These are phyloP conservation scores for Chironomus riparius DNA, from an alignment of 2,888 invertebrate genomes.

Conservation along the genomic window DNA sequence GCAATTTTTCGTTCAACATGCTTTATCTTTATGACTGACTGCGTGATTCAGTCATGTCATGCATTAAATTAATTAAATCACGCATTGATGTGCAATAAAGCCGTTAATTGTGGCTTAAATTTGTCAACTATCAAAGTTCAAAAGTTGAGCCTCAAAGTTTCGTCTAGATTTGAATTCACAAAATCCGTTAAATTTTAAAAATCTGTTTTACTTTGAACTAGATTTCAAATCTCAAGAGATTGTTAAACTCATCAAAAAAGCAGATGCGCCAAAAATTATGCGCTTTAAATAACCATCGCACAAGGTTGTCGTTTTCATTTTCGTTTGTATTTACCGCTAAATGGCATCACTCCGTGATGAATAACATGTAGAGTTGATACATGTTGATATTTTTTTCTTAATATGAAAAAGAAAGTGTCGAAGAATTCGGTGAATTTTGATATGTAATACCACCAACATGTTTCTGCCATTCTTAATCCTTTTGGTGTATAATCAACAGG, in stretches of 20 bases:
- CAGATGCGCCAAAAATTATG: neutral
- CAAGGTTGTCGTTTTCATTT: neutral
- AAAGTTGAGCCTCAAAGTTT: too few species aligned
- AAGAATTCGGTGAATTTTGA: slow-evolving; percentile 95
- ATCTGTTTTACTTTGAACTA: too few species aligned
- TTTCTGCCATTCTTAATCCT: slow-evolving; percentile 77
- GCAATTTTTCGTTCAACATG: too few species aligned
- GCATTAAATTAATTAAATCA: too few species aligned
- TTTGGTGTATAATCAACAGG: slow-evolving; percentile 78
- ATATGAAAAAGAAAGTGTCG: slow-evolving; percentile 92
- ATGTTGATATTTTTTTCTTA: slow-evolving; percentile 89
- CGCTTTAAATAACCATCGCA: neutral
- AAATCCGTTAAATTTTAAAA: too few species aligned
- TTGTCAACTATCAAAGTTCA: too few species aligned
- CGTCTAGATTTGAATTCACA: too few species aligned
- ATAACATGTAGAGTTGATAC: slow-evolving; percentile 91
- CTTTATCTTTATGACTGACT: too few species aligned
- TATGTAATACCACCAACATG: slow-evolving; percentile 96
- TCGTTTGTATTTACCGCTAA: slow-evolving; percentile 49
- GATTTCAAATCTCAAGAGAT: neutral
- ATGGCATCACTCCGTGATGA: slow-evolving; percentile 94
- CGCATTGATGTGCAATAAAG: too few species aligned
- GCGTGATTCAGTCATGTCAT: too few species aligned
- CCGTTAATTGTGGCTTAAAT: too few species aligned
- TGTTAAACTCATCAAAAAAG: neutral